These are phyloP conservation scores for Sphenopsis melanotis DNA, from an alignment of 2,797 vertebrate genomes.

Conservation along the genomic window DNA sequence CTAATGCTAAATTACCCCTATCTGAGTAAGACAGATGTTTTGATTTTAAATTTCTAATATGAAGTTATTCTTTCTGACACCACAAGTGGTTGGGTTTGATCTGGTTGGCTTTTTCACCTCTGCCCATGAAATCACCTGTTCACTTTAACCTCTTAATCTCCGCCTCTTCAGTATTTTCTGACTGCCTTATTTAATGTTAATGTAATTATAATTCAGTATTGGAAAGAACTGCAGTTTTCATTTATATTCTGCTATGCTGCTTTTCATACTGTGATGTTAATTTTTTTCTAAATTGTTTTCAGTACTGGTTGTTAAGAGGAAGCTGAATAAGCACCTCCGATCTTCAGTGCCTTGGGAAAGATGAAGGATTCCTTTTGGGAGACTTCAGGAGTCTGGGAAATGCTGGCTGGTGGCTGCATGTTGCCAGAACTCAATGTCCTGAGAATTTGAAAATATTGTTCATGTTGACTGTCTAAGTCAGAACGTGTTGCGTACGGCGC, in stretches of 20 bases:
- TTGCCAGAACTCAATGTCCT: conserved; percentile 22
- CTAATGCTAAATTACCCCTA: background rate
- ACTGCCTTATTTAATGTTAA: background rate
- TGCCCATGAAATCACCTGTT: background rate
- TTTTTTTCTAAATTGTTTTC: background rate
- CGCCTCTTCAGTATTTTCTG: background rate
- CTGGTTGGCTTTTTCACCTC: background rate
- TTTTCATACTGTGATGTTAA: background rate
- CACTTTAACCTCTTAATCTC: background rate
- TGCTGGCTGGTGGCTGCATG: background rate
- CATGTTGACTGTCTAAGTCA: background rate
- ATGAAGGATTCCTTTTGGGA: background rate
- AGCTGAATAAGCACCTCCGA: background rate
- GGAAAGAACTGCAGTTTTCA: background rate
- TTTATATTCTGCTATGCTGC: background rate
- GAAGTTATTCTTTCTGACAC: background rate
- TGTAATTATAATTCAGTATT: background rate
- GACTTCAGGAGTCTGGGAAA: background rate
- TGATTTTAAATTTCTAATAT: background rate
- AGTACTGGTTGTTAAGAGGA: fast-evolving
- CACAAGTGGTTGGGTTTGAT: background rate
- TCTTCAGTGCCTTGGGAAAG: background rate
- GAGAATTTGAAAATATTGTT: background rate
- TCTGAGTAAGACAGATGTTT: background rate
- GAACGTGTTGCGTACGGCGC: background rate